Conservation (phyloP, 2,888 invertebrate genomes). For the Dascillus cervinus region DNA sequence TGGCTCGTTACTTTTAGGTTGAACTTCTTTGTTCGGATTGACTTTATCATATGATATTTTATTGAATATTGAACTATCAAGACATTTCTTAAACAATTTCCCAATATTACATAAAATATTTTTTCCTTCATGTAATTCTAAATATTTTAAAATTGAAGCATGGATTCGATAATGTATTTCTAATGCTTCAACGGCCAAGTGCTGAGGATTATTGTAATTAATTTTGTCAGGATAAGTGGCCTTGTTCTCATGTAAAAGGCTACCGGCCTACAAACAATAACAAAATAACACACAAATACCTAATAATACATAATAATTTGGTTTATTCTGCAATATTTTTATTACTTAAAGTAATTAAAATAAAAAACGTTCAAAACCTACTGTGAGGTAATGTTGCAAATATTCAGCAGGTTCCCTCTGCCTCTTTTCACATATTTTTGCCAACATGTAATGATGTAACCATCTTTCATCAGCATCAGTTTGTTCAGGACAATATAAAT, state of each 20-base stretch:
- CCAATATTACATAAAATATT: slow-evolving; percentile 53
- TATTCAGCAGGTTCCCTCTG: slow-evolving; percentile 65
- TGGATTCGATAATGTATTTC: slow-evolving; percentile 82
- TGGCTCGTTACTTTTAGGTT: slow-evolving; percentile 1
- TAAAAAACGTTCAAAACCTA: slow-evolving; percentile 35
- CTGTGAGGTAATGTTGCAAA: slow-evolving; percentile 71
- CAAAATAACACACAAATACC: not conserved
- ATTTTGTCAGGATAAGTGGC: slow-evolving; percentile 84
- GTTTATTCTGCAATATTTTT: not conserved
- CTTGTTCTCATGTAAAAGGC: slow-evolving; percentile 67
- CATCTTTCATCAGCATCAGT: slow-evolving; percentile 74
- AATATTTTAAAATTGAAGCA: slow-evolving; percentile 79
- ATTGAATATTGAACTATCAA: slow-evolving; percentile 29
- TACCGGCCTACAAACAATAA: slow-evolving; percentile 53
- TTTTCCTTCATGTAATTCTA: slow-evolving; percentile 70
- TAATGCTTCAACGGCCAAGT: slow-evolving; percentile 79
- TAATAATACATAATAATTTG: slow-evolving; percentile 1
- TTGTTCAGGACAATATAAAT: slow-evolving; percentile 51
- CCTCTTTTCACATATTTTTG: slow-evolving; percentile 86
- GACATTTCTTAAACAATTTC: slow-evolving; percentile 52
- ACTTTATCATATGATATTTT: slow-evolving; percentile 5
- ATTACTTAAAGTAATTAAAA: slow-evolving; percentile 2
- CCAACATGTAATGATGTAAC: slow-evolving; percentile 93
- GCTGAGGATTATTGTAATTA: slow-evolving; percentile 74
- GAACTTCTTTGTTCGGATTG: not conserved